These are phyloP conservation scores for Chloroceryle inda DNA, from an alignment of 2,797 vertebrate genomes.

Conservation along the genomic window DNA sequence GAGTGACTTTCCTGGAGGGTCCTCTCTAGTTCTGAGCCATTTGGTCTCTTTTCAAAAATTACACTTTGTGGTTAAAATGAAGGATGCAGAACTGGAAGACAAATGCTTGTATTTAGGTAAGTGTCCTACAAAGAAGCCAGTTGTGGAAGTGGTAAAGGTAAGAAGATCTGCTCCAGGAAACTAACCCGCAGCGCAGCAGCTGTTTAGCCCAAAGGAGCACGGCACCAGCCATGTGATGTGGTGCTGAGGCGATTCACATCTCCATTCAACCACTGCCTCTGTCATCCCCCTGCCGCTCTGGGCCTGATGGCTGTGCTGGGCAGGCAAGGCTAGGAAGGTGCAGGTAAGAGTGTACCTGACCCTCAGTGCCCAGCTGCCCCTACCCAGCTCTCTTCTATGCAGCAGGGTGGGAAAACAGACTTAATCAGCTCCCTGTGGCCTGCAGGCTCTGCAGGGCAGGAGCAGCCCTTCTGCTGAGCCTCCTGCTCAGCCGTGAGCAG, in stretches of 20 bases:
- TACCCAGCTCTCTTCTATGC: not conserved
- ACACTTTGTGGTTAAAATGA: not conserved
- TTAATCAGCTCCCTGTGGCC: not conserved
- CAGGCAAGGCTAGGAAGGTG: not conserved
- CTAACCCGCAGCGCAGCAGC: not conserved
- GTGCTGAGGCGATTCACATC: fast-evolving
- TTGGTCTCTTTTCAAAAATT: not conserved
- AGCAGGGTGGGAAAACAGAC: not conserved
- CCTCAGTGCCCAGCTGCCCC: not conserved
- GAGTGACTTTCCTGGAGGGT: not conserved
- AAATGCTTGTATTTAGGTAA: not conserved
- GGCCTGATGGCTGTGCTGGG: not conserved
- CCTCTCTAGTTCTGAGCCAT: not conserved
- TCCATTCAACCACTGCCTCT: fast-evolving
- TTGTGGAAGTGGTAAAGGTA: not conserved
- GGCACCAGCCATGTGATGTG: fast-evolving
- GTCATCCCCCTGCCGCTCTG: fast-evolving
- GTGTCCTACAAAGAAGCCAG: not conserved
- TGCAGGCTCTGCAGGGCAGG: not conserved
- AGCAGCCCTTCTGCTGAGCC: not conserved
- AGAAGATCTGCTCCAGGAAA: not conserved
- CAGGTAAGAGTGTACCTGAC: fast-evolving
- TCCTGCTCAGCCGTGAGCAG: not conserved
- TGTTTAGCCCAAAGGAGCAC: fast-evolving
- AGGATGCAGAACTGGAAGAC: not conserved